These are phyloP conservation scores for Manis javanica DNA, from an alignment of 2,797 vertebrate genomes.

Conservation along the genomic window DNA sequence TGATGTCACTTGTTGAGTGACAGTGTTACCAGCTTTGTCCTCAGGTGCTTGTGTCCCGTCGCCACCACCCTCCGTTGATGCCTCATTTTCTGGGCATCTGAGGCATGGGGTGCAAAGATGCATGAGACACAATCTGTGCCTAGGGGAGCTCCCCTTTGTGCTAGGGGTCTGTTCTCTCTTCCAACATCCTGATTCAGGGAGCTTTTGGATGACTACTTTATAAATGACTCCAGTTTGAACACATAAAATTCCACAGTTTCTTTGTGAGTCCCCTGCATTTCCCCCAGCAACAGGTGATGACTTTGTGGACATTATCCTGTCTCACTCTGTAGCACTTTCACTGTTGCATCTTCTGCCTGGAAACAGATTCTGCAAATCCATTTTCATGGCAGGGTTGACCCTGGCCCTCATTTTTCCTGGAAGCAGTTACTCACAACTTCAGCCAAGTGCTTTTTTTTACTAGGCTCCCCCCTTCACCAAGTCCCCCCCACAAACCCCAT, in stretches of 20 bases:
- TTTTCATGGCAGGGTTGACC: background rate
- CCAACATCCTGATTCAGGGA: background rate
- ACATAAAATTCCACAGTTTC: background rate
- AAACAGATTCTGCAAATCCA: background rate
- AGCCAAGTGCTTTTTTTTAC: background rate
- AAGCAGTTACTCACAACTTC: background rate
- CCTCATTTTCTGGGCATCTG: background rate
- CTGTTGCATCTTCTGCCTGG: background rate
- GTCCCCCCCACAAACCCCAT: too few relatives aligned
- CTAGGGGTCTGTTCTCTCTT: background rate
- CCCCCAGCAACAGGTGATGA: background rate
- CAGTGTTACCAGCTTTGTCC: background rate
- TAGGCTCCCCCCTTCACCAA: too few relatives aligned
- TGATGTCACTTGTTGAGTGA: background rate
- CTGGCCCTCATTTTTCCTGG: background rate
- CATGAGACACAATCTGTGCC: fast-evolving
- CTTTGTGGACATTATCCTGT: background rate
- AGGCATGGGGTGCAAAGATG: too few relatives aligned
- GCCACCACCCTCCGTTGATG: fast-evolving
- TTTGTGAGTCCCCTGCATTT: background rate
- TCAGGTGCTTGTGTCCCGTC: fast-evolving
- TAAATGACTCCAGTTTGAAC: background rate
- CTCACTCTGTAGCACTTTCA: background rate
- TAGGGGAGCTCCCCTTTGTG: background rate
- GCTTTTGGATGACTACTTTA: background rate